Base-by-base conservation (phyloP, 2,888 invertebrate species). In the Thera britannica region DNA sequence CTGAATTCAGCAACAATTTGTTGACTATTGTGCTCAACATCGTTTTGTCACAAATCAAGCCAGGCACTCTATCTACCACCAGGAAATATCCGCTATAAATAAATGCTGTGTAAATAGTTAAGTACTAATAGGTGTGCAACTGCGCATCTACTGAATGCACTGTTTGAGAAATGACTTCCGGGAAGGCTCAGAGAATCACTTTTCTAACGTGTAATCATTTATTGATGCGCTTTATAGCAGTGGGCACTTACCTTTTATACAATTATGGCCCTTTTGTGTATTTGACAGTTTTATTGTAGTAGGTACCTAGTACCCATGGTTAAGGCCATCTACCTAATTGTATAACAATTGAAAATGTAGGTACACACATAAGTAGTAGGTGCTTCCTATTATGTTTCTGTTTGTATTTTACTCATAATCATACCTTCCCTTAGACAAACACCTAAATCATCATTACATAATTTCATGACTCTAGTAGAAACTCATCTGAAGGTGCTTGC, bases 161-260 rank as follows among this genome's bases (percentile, higher is more conserved):
- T 66, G 66, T 62, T 65, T 68, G 72, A 72, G 55, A 74, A 69
- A 72, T 68, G 62, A 68, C 73, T 75, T 75, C 75, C 75, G 71
- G 75, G 44, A 65, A 55, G 52, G 44, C 59, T 59, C 62, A 11
- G 57, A 63, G 62, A 65, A 64, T 65, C 59, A 58, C 70, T 71
- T 70, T 70, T 65, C 72, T 62, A 62, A 59, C 58, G 52, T 65
- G 62, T 57, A 64, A 60, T 61, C 61, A 61, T 64, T 57, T 35
- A 58, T 58, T 61, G 54, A 58, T 65, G 54, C 36, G 54, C 6
- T 52, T 36, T 61, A 41, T 23, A 49, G 51, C 51, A 8, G 41
- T 64, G 52, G 34, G 63, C 62, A 67, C 62, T 68, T 67, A 59
- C 12, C 55, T 56, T 41, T 56, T 48, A 56, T 48, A 56, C 48